Base-by-base conservation (phyloP, 2,797 vertebrate genomes). In the Passerculus sandwichensis region DNA sequence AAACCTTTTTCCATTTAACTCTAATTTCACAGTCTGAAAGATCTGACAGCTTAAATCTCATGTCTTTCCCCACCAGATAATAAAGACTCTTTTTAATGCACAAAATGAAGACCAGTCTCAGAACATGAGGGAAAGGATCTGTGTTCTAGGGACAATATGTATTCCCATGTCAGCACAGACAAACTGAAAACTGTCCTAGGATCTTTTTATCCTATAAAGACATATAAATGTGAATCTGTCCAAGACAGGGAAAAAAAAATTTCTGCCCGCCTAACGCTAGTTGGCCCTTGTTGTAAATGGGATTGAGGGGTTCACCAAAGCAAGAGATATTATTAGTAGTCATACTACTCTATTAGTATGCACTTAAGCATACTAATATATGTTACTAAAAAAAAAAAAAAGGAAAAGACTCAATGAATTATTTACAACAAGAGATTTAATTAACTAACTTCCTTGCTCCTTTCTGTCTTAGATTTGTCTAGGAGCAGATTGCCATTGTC, bases 401-500 rank as follows among this genome's bases (percentile, higher is more conserved):
- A 26, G 40, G 40, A 40, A 40, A 38, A 40, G 1, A 1, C 7
- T 89, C 27, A 89, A 78, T 91, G 42, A 94, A 92, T 93, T 69
- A 85, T 91, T 94, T 64, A 69, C 66, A 74, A 67, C 17, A 5
- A 73, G 21, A 1, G 3, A 88, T 76, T 88, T 78, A 91, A 91
- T 88, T 67, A 80, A 51, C 38, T 59, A 56, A 64, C 72, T 89
- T 79, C 14, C 13, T 85, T 91, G 17, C 7, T 93, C 70, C 34
- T 87, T 91, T 85, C n/a, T 93, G 40, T 51, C 65, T 89, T 61
- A 67, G 54, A 82, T 80, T 93, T 92, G 42, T 80, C 61, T 57
- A 83, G 50, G 81, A 93, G 80, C 50, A 89, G 87, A 94, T 65
- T 95, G 75, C 7, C 23, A 83, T 56, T 91, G 85, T 96, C 82